Percentiles rank a stretch among this genome's conserved stretches.
Conservation (phyloP, 2,113 vertebrate species). For the Pandion haliaetus region DNA sequence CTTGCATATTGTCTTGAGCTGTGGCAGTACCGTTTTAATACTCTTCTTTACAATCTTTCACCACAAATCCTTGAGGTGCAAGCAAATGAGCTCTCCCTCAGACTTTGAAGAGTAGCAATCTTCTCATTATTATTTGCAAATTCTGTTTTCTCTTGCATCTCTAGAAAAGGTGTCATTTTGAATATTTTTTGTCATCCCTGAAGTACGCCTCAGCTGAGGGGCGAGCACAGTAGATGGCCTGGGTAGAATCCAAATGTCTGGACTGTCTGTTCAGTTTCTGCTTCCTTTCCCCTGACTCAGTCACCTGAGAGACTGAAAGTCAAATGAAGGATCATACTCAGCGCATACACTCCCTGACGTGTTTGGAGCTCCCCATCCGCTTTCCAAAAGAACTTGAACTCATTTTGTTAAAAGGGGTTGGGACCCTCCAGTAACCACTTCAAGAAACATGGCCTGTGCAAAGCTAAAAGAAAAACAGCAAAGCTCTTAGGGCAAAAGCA, state of each 20-base stretch:
- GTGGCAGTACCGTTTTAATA: neutral
- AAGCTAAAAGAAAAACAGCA: neutral
- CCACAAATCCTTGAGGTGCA: neutral
- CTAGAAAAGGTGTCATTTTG: neutral
- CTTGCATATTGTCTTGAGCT: neutral
- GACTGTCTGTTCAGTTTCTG: neutral
- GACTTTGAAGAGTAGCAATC: neutral
- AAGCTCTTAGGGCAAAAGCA: neutral
- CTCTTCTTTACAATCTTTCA: neutral
- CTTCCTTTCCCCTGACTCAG: neutral
- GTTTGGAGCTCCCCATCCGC: neutral
- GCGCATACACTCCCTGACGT: rapidly evolving
- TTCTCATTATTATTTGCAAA: slow-evolving; percentile 1
- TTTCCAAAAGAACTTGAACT: neutral
- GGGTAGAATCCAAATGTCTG: neutral
- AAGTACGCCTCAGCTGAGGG: neutral
- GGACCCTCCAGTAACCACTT: neutral
- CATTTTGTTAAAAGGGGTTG: neutral
- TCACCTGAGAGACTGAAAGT: neutral
- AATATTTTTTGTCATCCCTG: neutral
- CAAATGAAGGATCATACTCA: neutral
- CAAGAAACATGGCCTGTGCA: neutral
- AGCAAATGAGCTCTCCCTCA: neutral
- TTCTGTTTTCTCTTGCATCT: neutral
- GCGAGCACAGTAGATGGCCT: neutral